Evolutionary conservation across 2,888 invertebrate species (phyloP).

Genomic region (Eumerus sabulonum): DNA sequence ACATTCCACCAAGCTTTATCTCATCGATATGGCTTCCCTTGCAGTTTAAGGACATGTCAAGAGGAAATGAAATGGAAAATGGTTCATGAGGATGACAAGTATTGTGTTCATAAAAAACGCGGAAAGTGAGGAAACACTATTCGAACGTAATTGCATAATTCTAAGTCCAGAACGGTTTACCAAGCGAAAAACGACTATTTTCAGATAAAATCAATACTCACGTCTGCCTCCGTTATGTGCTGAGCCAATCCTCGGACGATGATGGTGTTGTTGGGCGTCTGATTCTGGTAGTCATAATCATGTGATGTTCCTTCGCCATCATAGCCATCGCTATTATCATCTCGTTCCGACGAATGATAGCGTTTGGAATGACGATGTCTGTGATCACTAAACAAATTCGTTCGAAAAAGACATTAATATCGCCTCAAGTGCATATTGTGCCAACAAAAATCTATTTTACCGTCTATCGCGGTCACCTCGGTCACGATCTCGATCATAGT

Average conservation of each 20-base stretch:
- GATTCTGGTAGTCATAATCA: constrained; percentile 80
- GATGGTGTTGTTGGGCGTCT: constrained; percentile 85
- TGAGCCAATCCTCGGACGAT: constrained; percentile 87
- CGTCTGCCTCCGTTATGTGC: constrained; percentile 88
- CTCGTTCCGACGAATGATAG: constrained; percentile 72
- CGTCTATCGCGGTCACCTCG: constrained; percentile 69
- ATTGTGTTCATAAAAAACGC: no score
- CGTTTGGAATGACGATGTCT: constrained; percentile 71
- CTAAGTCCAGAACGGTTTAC: no score
- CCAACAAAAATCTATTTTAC: constrained; percentile 54
- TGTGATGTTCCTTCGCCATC: constrained; percentile 76
- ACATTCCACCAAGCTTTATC: no score
- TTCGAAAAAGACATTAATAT: background rate
- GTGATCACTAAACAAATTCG: constrained; percentile 28
- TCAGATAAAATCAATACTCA: constrained; percentile 79
- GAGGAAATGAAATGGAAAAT: no score
- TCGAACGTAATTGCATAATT: no score
- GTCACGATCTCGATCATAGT: constrained; percentile 69
- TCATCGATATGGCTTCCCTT: no score
- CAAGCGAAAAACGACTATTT: background rate
- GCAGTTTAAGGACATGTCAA: no score
- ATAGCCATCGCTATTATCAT: constrained; percentile 74
- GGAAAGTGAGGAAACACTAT: no score
- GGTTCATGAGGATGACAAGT: no score
- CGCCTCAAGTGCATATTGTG: background rate